Conservation (phyloP, 2,113 vertebrate species). For the Megaceryle maxima region DNA sequence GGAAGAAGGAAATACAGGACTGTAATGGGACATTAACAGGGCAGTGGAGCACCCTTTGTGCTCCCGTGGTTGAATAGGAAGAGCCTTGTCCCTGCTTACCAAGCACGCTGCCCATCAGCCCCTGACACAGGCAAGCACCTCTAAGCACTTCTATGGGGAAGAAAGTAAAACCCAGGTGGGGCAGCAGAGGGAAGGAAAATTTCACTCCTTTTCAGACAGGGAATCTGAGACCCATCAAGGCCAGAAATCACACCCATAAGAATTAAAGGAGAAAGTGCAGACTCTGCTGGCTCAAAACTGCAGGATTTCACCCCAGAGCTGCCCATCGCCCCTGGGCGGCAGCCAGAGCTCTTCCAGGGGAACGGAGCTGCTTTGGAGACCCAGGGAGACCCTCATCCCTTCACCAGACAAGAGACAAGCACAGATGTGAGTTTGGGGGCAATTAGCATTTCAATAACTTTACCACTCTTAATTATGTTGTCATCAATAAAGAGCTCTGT, state of each 20-base stretch:
- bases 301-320: background rate
- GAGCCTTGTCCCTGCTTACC: background rate
- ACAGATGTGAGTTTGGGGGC: background rate
- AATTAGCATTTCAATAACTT: background rate
- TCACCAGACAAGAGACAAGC: background rate
- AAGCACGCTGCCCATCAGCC: background rate
- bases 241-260: background rate
- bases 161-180: background rate
- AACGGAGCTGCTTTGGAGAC: accelerated
- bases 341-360: background rate
- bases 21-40: background rate
- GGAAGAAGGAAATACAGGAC: background rate
- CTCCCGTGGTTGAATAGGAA: background rate
- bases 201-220: background rate
- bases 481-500: background rate
- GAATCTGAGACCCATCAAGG: background rate
- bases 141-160: background rate
- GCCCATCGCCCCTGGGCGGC: background rate
- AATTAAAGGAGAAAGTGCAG: background rate
- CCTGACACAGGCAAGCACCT: background rate
- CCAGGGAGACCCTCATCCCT: background rate
- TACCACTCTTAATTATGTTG: background rate
- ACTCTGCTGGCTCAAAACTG: background rate
- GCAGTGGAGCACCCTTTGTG: background rate
- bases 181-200: background rate